A percentile compares a stretch with the other conserved stretches of the same genome.
Evolutionary conservation across 2,113 vertebrate species (phyloP).

Genomic region (Pogonocichla stellata): DNA sequence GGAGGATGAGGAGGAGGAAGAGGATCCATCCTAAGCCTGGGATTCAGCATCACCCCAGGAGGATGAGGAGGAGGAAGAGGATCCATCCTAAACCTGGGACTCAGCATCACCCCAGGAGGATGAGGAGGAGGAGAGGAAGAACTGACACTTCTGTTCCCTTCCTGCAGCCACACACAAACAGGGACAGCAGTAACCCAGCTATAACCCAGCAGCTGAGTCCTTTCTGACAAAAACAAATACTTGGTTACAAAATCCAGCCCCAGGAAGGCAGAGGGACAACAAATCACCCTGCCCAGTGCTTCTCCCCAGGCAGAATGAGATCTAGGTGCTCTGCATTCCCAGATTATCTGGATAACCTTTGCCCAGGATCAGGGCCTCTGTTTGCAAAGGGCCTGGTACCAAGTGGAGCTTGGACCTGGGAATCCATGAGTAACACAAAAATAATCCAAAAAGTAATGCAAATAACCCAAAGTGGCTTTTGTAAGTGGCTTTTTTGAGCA

Average conservation of each 20-base stretch:
- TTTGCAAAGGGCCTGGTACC: background rate
- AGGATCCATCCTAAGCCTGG: too few species aligned
- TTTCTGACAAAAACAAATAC: background rate
- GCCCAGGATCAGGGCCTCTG: background rate
- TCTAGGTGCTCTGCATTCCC: background rate
- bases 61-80: too few species aligned
- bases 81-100: too few species aligned
- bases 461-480: background rate
- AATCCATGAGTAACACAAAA: accelerated
- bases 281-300: accelerated
- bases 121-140: background rate
- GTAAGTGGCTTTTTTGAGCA: background rate
- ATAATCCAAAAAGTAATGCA: background rate
- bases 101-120: background rate
- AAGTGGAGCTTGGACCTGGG: background rate
- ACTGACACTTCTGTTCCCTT: background rate
- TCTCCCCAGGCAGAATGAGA: background rate
- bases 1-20: background rate
- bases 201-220: background rate
- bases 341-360: background rate
- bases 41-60: too few species aligned
- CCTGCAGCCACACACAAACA: accelerated
- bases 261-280: background rate
- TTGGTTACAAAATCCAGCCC: background rate
- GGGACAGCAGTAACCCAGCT: background rate